Conservation (phyloP, 2,113 vertebrate genomes). For the Willisornis vidua region DNA sequence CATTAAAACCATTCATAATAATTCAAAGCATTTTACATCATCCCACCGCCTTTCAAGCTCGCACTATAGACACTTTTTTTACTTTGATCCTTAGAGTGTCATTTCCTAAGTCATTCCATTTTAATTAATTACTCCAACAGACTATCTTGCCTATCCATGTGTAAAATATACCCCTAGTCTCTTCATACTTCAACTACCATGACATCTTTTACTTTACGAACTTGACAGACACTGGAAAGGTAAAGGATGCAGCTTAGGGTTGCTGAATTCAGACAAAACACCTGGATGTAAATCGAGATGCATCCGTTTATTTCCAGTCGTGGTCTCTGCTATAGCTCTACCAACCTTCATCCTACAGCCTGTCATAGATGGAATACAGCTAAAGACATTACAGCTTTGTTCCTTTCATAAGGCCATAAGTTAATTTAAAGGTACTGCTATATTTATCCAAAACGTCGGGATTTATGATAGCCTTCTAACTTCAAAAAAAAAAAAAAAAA, state of each 20-base stretch:
- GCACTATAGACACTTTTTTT: neutral
- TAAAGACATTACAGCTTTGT: neutral
- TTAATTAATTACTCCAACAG: neutral
- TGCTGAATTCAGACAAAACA: neutral
- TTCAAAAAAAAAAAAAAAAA: neutral
- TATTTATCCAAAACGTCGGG: neutral
- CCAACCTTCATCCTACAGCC: neutral
- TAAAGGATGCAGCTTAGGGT: neutral
- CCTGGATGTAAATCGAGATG: neutral
- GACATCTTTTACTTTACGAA: neutral
- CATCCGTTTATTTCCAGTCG: neutral
- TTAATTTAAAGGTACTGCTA: neutral
- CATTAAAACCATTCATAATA: neutral
- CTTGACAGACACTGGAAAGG: neutral
- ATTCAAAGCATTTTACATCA: neutral
- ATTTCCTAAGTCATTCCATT: neutral
- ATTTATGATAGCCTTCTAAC: neutral
- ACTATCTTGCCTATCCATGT: neutral
- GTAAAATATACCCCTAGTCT: neutral
- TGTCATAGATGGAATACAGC: fast-evolving
- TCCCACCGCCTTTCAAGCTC: neutral
- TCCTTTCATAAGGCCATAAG: neutral
- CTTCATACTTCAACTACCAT: neutral
- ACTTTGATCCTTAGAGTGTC: neutral
- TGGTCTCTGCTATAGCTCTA: neutral